phyloP scores from a whole-genome alignment of 2,888 invertebrate genomes.

The Drosophila maculinotata region DNA sequence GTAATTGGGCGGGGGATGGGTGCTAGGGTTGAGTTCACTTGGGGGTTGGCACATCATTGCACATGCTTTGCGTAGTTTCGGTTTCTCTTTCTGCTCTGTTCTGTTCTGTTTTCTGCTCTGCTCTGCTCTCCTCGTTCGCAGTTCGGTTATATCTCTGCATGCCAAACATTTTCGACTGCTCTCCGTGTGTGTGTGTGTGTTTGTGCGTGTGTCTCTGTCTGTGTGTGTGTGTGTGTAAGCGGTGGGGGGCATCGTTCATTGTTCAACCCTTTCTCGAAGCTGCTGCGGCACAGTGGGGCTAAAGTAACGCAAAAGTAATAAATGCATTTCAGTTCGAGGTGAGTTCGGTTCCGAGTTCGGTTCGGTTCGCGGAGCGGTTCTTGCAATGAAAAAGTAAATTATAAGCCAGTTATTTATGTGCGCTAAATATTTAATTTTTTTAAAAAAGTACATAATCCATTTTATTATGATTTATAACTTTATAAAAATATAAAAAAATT shows the following conservation, averaged over 20 bases:
- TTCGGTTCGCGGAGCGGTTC: too few species aligned
- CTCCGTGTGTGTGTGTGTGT: constrained; percentile 1
- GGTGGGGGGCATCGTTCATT: constrained; percentile 25
- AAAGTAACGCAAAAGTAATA: too few species aligned
- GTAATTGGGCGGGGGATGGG: not conserved
- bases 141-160: constrained; percentile 70
- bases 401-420: too few species aligned
- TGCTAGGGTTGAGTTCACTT: constrained; percentile 1
- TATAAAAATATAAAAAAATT: too few species aligned
- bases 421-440: too few species aligned
- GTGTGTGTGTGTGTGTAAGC: constrained; percentile 2
- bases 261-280: constrained; percentile 60
- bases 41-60: constrained; percentile 55
- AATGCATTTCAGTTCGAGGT: too few species aligned
- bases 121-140: constrained; percentile 34
- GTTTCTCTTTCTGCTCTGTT: constrained; percentile 12
- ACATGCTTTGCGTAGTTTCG: constrained; percentile 46
- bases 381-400: too few species aligned
- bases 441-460: too few species aligned
- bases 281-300: constrained; percentile 44
- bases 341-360: too few species aligned
- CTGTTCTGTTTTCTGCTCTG: constrained; percentile 25
- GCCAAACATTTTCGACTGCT: constrained; percentile 61
- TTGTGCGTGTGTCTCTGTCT: constrained; percentile 2
- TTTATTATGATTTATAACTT: too few species aligned